phyloP scores from a whole-genome alignment of 2,113 vertebrate genomes.

The Tricholaema leucomelas region DNA sequence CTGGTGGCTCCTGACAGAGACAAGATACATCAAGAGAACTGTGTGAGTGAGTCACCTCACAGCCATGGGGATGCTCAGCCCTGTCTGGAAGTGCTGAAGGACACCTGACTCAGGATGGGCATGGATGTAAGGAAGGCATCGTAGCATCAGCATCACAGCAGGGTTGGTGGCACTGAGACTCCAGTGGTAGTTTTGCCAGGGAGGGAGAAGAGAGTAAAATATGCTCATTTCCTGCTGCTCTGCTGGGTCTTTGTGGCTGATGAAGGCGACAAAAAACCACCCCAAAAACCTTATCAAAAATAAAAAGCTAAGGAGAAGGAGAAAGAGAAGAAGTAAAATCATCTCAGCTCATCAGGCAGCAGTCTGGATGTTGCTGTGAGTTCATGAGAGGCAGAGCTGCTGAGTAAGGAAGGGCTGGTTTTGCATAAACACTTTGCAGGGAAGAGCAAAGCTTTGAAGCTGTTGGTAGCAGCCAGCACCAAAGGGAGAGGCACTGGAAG shows the following conservation, averaged over 20 bases:
- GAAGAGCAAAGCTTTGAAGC: conserved; percentile 36
- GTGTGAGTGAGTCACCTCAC: background rate
- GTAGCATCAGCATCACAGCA: background rate
- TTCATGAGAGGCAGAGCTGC: conserved; percentile 27
- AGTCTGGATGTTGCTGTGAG: background rate
- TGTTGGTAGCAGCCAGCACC: background rate
- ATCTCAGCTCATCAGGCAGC: conserved; percentile 33
- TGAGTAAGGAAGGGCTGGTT: conserved; percentile 48
- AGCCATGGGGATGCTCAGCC: background rate
- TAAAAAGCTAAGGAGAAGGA: background rate
- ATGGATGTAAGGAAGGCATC: background rate
- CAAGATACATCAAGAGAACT: background rate
- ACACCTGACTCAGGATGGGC: background rate
- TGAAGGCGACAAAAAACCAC: background rate
- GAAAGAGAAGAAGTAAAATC: background rate
- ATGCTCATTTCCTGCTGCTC: background rate
- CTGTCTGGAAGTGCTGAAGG: background rate
- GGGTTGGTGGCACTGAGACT: background rate
- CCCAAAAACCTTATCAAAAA: too few species aligned
- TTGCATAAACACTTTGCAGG: conserved; percentile 31
- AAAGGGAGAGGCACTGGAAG: conserved; percentile 5
- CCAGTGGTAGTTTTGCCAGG: background rate
- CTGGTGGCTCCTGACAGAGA: rapidly evolving
- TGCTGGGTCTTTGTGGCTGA: conserved; percentile 19
- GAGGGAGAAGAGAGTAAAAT: conserved; percentile 6